phyloP scores from a whole-genome alignment of 1,140 invertebrate species.

The Ptiloglossa arizonensis region DNA sequence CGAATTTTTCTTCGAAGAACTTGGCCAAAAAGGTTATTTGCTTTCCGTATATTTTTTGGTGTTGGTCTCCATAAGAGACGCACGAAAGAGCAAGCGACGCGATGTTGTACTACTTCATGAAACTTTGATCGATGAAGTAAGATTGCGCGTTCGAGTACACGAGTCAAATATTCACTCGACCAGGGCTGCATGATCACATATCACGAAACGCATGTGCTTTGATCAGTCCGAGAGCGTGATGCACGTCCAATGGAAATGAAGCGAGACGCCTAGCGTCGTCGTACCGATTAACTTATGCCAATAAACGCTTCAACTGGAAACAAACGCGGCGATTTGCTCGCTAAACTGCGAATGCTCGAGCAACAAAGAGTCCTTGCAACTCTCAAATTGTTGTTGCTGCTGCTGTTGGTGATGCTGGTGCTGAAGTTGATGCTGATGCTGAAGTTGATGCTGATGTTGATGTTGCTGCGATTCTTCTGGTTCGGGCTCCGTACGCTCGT shows the following conservation, averaged over 20 bases:
- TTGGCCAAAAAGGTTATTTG: slow-evolving; percentile 1
- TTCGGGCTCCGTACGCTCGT: slow-evolving; percentile 78
- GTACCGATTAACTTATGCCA: slow-evolving; percentile 8
- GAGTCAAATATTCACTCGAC: slow-evolving; percentile 16
- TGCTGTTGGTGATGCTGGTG: slow-evolving; percentile 62
- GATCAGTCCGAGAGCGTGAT: slow-evolving; percentile 60
- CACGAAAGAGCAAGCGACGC: slow-evolving; percentile 38
- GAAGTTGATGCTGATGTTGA: slow-evolving; percentile 44
- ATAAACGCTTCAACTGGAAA: slow-evolving; percentile 77
- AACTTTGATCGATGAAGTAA: background rate
- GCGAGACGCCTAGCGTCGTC: slow-evolving; percentile 35
- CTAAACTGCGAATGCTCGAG: slow-evolving; percentile 79
- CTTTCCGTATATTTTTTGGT: background rate
- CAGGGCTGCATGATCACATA: slow-evolving; percentile 55
- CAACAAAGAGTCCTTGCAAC: slow-evolving; percentile 79
- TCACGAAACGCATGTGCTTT: slow-evolving; percentile 55
- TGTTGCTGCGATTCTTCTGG: slow-evolving; percentile 56
- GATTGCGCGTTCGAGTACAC: slow-evolving; percentile 35
- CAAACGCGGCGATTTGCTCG: slow-evolving; percentile 79
- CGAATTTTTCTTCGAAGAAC: slow-evolving; percentile 41
- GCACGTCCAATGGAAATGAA: slow-evolving; percentile 36
- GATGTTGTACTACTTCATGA: background rate
- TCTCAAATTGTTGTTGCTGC: slow-evolving; percentile 77
- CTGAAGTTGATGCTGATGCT: slow-evolving; percentile 39
- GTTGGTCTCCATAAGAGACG: background rate